Conservation (phyloP, 2,113 vertebrate genomes). For the Trematomus loennbergii region DNA sequence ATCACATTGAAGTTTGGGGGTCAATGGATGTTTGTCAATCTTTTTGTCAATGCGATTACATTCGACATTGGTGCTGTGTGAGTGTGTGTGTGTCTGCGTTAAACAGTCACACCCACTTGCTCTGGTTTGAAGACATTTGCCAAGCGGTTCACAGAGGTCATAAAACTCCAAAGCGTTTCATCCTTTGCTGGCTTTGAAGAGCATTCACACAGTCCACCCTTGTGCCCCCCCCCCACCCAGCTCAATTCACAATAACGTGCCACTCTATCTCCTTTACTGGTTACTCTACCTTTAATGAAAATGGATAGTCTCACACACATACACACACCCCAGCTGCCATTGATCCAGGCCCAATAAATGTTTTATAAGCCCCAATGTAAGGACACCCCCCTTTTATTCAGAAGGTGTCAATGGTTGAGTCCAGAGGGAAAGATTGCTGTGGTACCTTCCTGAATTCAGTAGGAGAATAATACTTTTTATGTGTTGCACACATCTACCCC, state of each 20-base stretch:
- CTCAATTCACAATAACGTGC: constrained; percentile 73
- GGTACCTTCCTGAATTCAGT: constrained; percentile 11
- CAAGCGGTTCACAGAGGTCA: constrained; percentile 66
- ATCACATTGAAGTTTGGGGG: too few relatives aligned
- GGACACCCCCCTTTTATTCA: constrained; percentile 40
- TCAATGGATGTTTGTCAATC: too few relatives aligned
- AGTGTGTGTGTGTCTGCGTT: too few relatives aligned
- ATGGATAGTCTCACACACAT: constrained; percentile 60
- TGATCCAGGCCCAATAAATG: constrained; percentile 72
- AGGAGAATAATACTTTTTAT: constrained; percentile 19
- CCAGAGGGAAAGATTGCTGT: constrained; percentile 23
- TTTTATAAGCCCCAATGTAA: constrained; percentile 69
- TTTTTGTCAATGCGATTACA: too few relatives aligned
- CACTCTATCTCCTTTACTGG: constrained; percentile 68
- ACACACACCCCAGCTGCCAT: constrained; percentile 53
- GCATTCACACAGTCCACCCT: constrained; percentile 58
- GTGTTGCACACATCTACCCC: constrained; percentile 2
- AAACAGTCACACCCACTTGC: too few relatives aligned
- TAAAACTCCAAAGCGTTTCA: constrained; percentile 71
- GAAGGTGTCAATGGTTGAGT: constrained; percentile 49
- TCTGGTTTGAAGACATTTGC: constrained; percentile 59
- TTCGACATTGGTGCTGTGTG: too few relatives aligned
- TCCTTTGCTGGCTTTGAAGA: constrained; percentile 65
- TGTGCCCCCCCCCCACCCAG: constrained; percentile 12
- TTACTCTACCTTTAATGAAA: constrained; percentile 70